phyloP scores from a whole-genome alignment of 2,888 invertebrate species.

The Elysia crispata region DNA sequence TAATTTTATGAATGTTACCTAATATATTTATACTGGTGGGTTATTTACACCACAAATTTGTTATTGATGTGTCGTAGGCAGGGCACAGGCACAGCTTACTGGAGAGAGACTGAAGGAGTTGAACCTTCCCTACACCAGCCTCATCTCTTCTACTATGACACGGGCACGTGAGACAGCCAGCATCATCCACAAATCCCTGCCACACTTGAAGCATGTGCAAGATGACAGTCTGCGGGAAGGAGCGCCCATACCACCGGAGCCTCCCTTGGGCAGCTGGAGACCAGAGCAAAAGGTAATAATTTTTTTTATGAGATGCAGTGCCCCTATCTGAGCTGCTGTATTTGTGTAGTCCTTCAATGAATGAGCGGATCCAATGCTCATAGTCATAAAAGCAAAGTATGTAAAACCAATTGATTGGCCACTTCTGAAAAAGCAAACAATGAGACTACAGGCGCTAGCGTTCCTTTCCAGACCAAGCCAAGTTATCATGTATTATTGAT shows the following conservation, averaged over 20 bases:
- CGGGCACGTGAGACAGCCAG: constrained; percentile 94
- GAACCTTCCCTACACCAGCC: constrained; percentile 86
- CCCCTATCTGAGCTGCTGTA: no score
- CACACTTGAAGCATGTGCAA: constrained; percentile 59
- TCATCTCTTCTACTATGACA: constrained; percentile 94
- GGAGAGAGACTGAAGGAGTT: constrained; percentile 88
- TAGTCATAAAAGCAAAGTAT: no score
- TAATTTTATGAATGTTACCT: no score
- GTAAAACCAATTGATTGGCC: no score
- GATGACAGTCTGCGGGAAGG: constrained; percentile 93
- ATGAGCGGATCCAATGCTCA: no score
- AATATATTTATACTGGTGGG: no score
- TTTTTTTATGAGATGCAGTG: no score
- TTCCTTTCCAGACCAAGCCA: no score
- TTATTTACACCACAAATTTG: not conserved
- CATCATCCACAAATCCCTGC: constrained; percentile 87
- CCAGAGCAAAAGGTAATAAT: constrained; percentile 88
- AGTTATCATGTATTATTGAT: no score
- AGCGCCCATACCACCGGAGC: constrained; percentile 95
- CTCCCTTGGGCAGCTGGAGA: constrained; percentile 91
- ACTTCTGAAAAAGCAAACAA: no score
- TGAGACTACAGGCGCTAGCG: no score
- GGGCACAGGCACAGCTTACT: constrained; percentile 90
- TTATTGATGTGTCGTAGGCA: constrained; percentile 80
- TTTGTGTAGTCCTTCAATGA: no score